Percentiles rank a stretch among this genome's conserved stretches.
Conservation (phyloP, 2,888 invertebrate species). For the Rhamnusium bicolor region DNA sequence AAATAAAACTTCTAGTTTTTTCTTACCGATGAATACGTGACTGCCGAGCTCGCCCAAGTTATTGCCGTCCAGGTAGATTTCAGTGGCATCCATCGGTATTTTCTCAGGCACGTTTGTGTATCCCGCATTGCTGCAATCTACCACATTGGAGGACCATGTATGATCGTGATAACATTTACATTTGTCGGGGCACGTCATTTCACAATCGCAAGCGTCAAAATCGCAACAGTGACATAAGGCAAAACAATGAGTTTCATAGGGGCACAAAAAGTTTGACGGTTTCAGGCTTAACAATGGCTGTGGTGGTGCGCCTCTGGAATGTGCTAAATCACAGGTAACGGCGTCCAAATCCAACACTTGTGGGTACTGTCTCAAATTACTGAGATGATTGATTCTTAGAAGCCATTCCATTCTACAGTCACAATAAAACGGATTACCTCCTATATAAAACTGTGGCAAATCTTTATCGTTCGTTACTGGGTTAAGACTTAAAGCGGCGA, state of each 20-base stretch:
- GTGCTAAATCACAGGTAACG: conserved; percentile 84
- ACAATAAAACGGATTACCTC: conserved; percentile 88
- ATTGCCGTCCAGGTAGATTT: conserved; percentile 89
- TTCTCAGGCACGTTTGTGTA: conserved; percentile 83
- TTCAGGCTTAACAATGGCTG: conserved; percentile 80
- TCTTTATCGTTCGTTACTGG: conserved; percentile 79
- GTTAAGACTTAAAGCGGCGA: conserved; percentile 81
- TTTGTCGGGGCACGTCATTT: conserved; percentile 90
- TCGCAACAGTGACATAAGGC: conserved; percentile 91
- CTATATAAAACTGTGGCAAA: conserved; percentile 85
- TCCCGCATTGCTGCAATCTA: conserved; percentile 85
- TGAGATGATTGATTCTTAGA: conserved; percentile 84
- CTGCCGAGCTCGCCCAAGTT: conserved; percentile 84
- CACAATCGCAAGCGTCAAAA: conserved; percentile 92
- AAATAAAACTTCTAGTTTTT: conserved; percentile 84
- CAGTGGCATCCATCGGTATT: conserved; percentile 92
- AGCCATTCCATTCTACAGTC: conserved; percentile 93
- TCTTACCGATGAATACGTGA: conserved; percentile 91
- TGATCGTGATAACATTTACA: conserved; percentile 92
- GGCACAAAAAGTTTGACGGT: conserved; percentile 85
- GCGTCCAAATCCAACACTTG: conserved; percentile 86
- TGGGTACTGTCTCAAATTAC: conserved; percentile 82
- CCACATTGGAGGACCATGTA: conserved; percentile 88
- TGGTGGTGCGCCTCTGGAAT: conserved; percentile 76
- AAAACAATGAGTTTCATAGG: conserved; percentile 88